Evolutionary conservation across 2,888 invertebrate genomes (phyloP), one percentile per base, ranked within the genome.

Genomic region (Thymelicus sylvestris): DNA sequence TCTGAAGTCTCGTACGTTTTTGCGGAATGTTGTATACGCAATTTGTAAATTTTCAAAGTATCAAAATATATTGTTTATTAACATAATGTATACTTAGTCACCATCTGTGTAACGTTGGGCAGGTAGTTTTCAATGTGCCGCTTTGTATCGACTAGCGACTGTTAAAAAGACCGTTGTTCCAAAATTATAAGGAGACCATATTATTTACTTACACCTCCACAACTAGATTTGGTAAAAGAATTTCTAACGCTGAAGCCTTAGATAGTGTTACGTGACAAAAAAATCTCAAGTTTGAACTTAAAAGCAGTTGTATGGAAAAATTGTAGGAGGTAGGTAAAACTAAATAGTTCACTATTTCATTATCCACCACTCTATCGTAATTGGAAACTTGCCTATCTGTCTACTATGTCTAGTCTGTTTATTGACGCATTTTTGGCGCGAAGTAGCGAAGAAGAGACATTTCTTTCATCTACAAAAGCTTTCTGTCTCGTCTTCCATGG

Each of bases 11-110:
- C 12, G 52, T 48, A 48, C 19, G 6, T 38, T 59, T 44, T 60
- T 38, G 44, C 55, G 47, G 12, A 41, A 68, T 62, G 52, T 31
- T 15, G 5, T 31, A 13, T 50, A 19, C 13, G 44, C 7, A 7
- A 38, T 50, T 61, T 48, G 12, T 39, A 66, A 67, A 60, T 0
- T 55, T 24, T 24, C 12, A 24, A 10, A 24, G 6, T 60, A 67
- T 38, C 8, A 48, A 24, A 41, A 19, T 62, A 52, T 61, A 50
- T 39, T 57, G 38, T 59, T 31, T 38, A 38, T 38, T 8, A 24
- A 55, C 24, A 5, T 55, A 55, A 31, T 5, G 24, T 55, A 55
- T 55, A 24, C 10, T 55, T 19, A 55, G 4, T 50, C 6, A 19
- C 19, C 13, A 48, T 48, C 48, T 48, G 48, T 52, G 44, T 8